phyloP scores from a whole-genome alignment of 2,888 invertebrate genomes.

The Antheraea assamensis region DNA sequence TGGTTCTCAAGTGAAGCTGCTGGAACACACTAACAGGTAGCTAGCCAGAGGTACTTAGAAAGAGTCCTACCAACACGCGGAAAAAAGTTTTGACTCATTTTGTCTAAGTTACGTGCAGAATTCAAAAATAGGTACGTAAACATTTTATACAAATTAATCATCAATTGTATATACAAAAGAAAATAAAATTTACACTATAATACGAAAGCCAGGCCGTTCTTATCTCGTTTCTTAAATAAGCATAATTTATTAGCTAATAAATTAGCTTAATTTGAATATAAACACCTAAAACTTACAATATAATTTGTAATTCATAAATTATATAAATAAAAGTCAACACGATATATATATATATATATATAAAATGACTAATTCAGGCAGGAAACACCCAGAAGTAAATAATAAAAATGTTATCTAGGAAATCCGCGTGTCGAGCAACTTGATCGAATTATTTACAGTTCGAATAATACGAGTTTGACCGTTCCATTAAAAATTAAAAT shows the following conservation, averaged over 20 bases:
- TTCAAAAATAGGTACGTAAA: neutral
- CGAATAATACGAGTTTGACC: neutral
- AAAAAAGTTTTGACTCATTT: neutral
- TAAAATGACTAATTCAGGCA: neutral
- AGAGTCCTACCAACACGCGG: too few species aligned
- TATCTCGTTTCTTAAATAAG: neutral
- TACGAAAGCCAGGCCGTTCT: neutral
- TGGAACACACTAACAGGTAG: too few species aligned
- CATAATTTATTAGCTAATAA: neutral
- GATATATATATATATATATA: neutral
- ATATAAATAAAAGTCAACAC: neutral
- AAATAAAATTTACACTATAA: neutral
- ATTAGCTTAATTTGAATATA: neutral
- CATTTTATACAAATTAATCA: neutral
- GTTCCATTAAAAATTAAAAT: constrained; percentile 4
- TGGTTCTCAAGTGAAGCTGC: too few species aligned
- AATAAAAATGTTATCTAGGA: constrained; percentile 31
- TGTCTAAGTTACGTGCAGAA: neutral
- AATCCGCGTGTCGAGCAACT: constrained; percentile 35
- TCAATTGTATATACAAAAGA: neutral
- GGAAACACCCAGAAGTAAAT: constrained; percentile 16
- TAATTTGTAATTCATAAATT: neutral
- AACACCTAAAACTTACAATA: neutral
- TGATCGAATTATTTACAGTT: constrained; percentile 19
- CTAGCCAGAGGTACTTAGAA: too few species aligned